Base-by-base conservation (phyloP, 2,113 vertebrate species). In the Anguilla japonica region DNA sequence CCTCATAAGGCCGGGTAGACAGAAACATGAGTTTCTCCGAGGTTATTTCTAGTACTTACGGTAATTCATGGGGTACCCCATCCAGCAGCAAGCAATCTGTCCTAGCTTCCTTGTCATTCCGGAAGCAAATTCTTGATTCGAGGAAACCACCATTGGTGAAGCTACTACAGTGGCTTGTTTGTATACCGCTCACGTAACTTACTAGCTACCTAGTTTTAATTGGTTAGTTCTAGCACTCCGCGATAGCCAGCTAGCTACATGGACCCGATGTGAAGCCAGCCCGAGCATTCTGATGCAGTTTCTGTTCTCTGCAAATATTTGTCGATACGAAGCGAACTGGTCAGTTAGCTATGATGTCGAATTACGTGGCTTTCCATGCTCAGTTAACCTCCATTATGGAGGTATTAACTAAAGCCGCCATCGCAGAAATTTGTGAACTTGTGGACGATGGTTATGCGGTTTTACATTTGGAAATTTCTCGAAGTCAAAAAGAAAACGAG, bases 401-500 rank as follows among this genome's bases (percentile, higher is more conserved):
- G 80, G 84, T 81, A 26, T 79, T 88, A 22, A 60, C 84, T 41
- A 82, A 85, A n/a, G 81, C 87, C 34, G 84, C 87, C 43, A 80
- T 88, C 50, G 63, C 87, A 60, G 84, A 88, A 26, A 88, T 88
- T 39, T 88, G 84, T 80, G 83, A 82, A 46, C 84, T 85, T 50
- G 87, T 88, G 39, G 87, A 85, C n/a, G 84, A 88, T 34, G 87
- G 87, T 34, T 88, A 88, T 22, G 84, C 87, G 9, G 39, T 85
- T 46, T 50, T 88, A 80, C 87, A 60, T 22, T 22, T 83, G 39
- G 87, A 88, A 56, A 71, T 85, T 26, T 88, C 87, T 63, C 57
- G 87, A 29, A 85, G 87, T 67, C 79, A 88, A 84, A 85, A 85
- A 29, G 87, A 88, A 53, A 88, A 83, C n/a, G 84, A 88, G n/a